Evolutionary conservation across 2,113 vertebrate species (phyloP), one percentile per base, ranked within the genome.

Genomic region (Mastomys coucha): DNA sequence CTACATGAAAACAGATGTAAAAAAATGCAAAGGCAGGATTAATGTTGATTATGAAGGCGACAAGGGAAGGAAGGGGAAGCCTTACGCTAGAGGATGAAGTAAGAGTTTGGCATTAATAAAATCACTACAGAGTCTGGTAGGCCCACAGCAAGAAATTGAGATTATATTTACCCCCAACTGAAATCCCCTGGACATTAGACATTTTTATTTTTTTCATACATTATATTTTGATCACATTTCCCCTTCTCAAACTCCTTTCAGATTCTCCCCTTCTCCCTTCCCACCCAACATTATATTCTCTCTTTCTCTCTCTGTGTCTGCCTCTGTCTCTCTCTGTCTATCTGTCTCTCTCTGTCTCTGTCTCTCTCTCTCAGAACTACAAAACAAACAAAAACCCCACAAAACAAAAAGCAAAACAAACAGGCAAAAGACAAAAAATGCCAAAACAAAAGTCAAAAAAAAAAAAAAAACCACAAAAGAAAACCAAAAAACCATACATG

Each of bases 121-220:
- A 53, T 56, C 8, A 28, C 49, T n/a, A 77, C n/a, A 91, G 42
- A 96, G 77, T 9, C 60, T 69, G 67, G 5, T 0, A 78, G 60
- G 78, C 36, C 36, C 26, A 88, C 45, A 67, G 26, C 39, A 95
- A 94, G 33, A 36, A 85, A 56, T 53, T 89, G 65, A 70, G 16
- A 78, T 93, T 77, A 45, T 22, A 95, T 93, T 94, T 86, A 80
- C 73, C 76, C 12, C 16, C 77, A 73, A 33, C 0, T 56, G 45
- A 96, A 96, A 93, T 77, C 67, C 28, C 93, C 10, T 75, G 45
- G 56, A 95, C 63, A 69, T 33, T 91, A 95, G 81, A 51, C 77
- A 85, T 1, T 65, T 26, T 11, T 6, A 33, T 39, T 84, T 75
- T 19, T n/a, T 39, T 82, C 26, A 58, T 56, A 58, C 11, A 81